A percentile compares a stretch with the other conserved stretches of the same genome.
phyloP scores from a whole-genome alignment of 2,888 invertebrate species.

The Escarpia spicata region DNA sequence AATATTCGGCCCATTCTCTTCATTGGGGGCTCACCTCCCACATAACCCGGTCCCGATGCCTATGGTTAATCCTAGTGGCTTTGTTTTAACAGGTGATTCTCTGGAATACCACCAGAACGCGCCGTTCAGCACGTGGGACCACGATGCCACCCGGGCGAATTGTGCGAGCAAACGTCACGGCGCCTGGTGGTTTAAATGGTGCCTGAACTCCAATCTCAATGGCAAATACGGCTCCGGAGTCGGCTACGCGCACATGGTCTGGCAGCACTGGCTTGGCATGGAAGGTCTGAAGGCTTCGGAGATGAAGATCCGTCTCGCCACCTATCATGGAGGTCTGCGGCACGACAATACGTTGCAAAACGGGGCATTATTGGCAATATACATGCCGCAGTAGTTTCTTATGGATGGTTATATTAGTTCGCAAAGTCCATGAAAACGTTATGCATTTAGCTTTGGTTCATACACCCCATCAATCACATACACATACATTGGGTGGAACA shows the following conservation, averaged over 20 bases:
- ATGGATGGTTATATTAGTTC: no score
- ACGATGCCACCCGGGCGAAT: background rate
- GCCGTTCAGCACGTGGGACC: background rate
- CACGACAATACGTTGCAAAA: background rate
- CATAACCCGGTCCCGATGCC: no score
- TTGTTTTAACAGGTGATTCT: background rate
- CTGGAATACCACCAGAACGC: background rate
- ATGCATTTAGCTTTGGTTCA: no score
- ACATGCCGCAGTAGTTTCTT: background rate
- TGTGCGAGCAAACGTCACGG: slow-evolving; percentile 4
- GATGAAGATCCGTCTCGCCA: background rate
- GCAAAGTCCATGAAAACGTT: no score
- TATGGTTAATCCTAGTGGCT: background rate
- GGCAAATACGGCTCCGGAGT: background rate
- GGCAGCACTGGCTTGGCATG: background rate
- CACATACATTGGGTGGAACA: no score
- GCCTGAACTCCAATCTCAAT: background rate
- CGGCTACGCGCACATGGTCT: background rate
- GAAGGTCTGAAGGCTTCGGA: background rate
- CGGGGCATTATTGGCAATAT: background rate
- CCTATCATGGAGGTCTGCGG: background rate
- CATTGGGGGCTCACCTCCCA: no score
- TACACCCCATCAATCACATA: no score
- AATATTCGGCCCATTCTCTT: no score
- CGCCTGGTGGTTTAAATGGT: background rate